Conservation (phyloP, 2,888 invertebrate genomes). For the Schizotus pectinicornis region DNA sequence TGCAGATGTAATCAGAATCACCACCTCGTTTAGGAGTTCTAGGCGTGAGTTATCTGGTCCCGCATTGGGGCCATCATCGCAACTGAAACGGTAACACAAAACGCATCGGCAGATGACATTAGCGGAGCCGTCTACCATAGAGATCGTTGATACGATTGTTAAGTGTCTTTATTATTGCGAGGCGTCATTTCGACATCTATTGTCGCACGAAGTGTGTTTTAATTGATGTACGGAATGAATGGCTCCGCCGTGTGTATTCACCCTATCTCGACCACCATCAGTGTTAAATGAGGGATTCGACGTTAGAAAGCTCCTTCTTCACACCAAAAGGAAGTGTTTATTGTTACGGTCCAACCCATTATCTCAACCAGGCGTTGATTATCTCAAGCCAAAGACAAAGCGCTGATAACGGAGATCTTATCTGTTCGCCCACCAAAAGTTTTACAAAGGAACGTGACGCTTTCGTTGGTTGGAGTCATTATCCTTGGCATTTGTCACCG, state of each 20-base stretch:
- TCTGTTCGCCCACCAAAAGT: slow-evolving; percentile 5
- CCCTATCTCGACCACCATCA: slow-evolving; percentile 36
- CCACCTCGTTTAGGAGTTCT: slow-evolving; percentile 13
- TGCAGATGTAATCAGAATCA: slow-evolving; percentile 18
- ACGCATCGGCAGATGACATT: slow-evolving; percentile 41
- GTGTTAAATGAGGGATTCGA: slow-evolving; percentile 40
- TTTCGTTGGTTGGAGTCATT: neutral
- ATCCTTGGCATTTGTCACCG: neutral
- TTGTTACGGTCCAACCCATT: slow-evolving; percentile 38
- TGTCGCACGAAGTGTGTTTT: slow-evolving; percentile 47
- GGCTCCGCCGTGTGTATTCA: slow-evolving; percentile 29
- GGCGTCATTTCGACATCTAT: slow-evolving; percentile 48
- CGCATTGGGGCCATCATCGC: slow-evolving; percentile 37
- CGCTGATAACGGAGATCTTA: slow-evolving; percentile 18
- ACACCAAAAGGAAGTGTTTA: slow-evolving; percentile 30
- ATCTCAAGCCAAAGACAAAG: slow-evolving; percentile 33
- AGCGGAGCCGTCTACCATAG: slow-evolving; percentile 41
- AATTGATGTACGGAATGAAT: slow-evolving; percentile 47
- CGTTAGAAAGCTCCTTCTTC: slow-evolving; percentile 38
- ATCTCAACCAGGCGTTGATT: slow-evolving; percentile 30
- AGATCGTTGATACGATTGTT: slow-evolving; percentile 47
- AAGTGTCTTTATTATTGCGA: slow-evolving; percentile 43
- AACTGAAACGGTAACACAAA: slow-evolving; percentile 43
- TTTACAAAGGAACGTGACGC: neutral
- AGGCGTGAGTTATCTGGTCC: slow-evolving; percentile 40